Base-by-base conservation (phyloP, 2,113 vertebrate genomes). In the Cebidichthys violaceus region DNA sequence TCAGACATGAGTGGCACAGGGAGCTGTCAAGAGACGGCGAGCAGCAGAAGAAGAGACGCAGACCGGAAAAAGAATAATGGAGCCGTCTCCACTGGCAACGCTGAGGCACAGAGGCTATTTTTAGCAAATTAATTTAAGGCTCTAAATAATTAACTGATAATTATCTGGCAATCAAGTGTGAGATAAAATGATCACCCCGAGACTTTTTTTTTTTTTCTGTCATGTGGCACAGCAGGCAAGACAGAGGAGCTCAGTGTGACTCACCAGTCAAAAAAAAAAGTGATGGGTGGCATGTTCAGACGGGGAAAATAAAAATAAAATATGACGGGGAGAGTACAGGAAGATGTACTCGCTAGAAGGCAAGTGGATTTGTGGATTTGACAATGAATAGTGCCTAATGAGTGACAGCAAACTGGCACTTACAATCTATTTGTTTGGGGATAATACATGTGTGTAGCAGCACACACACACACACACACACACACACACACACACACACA, bases 111-210 rank as follows among this genome's bases (percentile, higher is more conserved):
- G 83, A 72, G 82, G 83, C 95, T 95, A 95, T 96, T 95, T 95
- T 94, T 95, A 94, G 95, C 90, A 93, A 94, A 95, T 95, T 95
- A 93, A 95, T 95, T 94, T 95, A 95, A 95, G 93, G 86, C 92
- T 94, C 93, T 95, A 95, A 95, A 96, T 95, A 95, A 95, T 96
- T 95, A 95, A 95, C 93, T 94, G 94, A 94, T 96, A 95, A 95
- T 96, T 94, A 95, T 95, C 94, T 95, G 94, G 93, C 94, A 95
- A 96, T 95, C 95, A 95, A 93, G 85, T 86, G 86, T 86, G 89
- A 94, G 94, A 96, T 94, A 92, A 94, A 95, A 94, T 92, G 92
- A 94, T 94, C 92, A 92, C 84, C 82, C 86, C 74, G 6, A 81
- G 82, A 93, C 75, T 88, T 93, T 90, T 91, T 91, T 83, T 88